Conservation (phyloP, 2,113 vertebrate species). For the Emydocephalus ijimae region DNA sequence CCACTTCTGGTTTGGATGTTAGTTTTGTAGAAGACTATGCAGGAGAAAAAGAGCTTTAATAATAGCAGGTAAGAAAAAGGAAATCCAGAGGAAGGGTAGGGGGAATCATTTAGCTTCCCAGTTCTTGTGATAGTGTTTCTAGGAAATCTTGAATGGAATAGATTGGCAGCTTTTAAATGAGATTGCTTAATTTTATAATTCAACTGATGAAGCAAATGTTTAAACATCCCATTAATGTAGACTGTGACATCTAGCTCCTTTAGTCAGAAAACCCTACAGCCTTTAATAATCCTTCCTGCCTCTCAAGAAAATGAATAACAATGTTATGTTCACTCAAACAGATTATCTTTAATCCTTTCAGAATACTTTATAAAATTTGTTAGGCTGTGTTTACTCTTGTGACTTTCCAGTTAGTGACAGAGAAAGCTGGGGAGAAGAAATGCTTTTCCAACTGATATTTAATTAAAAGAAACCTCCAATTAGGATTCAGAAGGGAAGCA, state of each 20-base stretch:
- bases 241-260: slow-evolving; percentile 39
- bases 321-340: slow-evolving; percentile 51
- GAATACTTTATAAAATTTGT: slow-evolving; percentile 48
- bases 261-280: slow-evolving; percentile 43
- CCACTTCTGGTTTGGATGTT: too few species aligned
- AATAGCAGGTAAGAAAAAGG: not conserved
- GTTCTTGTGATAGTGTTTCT: not conserved
- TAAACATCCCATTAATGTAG: slow-evolving; percentile 53
- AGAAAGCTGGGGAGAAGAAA: slow-evolving; percentile 27
- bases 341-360: slow-evolving; percentile 60
- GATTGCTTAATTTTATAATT: slow-evolving; percentile 47
- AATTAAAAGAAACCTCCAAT: not conserved
- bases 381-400: slow-evolving; percentile 46
- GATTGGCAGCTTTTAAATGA: slow-evolving; percentile 30
- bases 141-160: slow-evolving; percentile 6
- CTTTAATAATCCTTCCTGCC: slow-evolving; percentile 54
- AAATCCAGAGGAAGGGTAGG: too few species aligned
- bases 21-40: not conserved
- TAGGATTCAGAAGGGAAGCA: not conserved
- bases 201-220: slow-evolving; percentile 46
- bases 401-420: slow-evolving; percentile 40
- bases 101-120: not conserved
- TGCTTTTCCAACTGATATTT: slow-evolving; percentile 26
- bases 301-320: slow-evolving; percentile 39
- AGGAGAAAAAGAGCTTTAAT: not conserved